Evolutionary conservation across 2,113 vertebrate genomes (phyloP).

Genomic region (Vulpes vulpes): DNA sequence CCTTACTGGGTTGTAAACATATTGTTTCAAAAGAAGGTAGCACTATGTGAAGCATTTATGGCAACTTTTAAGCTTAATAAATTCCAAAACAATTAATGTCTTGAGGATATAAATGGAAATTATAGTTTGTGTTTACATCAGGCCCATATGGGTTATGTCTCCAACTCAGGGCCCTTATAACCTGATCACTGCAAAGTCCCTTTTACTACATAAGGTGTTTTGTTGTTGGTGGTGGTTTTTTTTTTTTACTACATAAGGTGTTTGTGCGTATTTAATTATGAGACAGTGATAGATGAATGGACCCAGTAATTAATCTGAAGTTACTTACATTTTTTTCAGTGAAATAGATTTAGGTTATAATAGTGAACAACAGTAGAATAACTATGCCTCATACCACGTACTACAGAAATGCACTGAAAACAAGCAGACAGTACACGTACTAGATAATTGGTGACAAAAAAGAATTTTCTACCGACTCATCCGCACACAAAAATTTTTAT

Average conservation of each 20-base stretch:
- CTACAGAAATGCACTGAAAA: not conserved
- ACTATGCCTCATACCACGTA: not conserved
- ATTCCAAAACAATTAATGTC: not conserved
- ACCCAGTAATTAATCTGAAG: not conserved
- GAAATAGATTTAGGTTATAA: not conserved
- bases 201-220: not conserved
- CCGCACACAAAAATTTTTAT: not conserved
- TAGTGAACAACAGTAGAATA: not conserved
- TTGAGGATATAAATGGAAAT: not conserved
- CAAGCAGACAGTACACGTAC: not conserved
- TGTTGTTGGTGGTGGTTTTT: too few relatives aligned
- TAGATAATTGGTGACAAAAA: not conserved
- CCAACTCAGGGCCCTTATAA: not conserved
- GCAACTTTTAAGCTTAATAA: not conserved
- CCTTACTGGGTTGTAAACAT: not conserved
- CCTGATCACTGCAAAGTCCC: not conserved
- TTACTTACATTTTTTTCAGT: not conserved
- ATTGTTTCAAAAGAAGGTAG: not conserved
- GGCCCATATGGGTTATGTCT: not conserved
- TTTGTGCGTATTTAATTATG: not conserved
- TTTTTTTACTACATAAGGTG: not conserved
- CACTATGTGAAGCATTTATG: not conserved
- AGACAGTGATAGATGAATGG: not conserved
- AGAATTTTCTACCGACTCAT: not conserved
- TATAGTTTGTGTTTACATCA: not conserved